Conservation (phyloP, 92 coral and sea anemone genomes). For the Porites rus region DNA sequence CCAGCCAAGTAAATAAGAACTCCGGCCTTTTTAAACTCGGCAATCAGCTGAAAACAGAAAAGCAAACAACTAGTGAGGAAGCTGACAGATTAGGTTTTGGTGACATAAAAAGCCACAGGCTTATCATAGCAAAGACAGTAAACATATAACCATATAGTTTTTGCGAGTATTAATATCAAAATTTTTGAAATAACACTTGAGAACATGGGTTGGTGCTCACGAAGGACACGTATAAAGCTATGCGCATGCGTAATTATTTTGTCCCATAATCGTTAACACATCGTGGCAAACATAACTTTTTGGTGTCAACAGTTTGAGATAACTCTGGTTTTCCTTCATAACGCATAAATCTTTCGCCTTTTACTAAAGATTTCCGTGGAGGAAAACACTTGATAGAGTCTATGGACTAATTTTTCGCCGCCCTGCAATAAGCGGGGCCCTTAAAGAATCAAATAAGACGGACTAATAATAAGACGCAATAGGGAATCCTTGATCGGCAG, state of each 20-base stretch:
- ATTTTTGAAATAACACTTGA: no score
- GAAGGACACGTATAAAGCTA: neutral
- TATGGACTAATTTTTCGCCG: no score
- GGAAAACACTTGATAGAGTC: conserved; percentile 59
- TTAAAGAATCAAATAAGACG: no score
- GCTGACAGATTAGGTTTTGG: neutral
- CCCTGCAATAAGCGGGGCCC: no score
- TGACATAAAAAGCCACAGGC: neutral
- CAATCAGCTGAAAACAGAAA: conserved; percentile 60
- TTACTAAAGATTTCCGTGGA: conserved; percentile 90
- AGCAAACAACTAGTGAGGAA: neutral
- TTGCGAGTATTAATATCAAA: no score
- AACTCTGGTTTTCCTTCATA: conserved; percentile 12
- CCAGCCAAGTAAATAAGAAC: conserved; percentile 72
- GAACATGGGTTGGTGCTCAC: neutral
- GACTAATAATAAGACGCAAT: no score
- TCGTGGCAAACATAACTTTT: neutral
- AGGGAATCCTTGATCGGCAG: no score
- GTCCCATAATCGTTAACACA: neutral
- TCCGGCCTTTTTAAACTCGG: conserved; percentile 68
- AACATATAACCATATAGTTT: neutral
- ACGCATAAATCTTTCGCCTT: conserved; percentile 82
- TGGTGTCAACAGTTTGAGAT: neutral
- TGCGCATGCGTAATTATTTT: neutral
- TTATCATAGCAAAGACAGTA: neutral